These are phyloP conservation scores for Notolabrus celidotus DNA, from an alignment of 2,797 vertebrate species.

Conservation along the genomic window DNA sequence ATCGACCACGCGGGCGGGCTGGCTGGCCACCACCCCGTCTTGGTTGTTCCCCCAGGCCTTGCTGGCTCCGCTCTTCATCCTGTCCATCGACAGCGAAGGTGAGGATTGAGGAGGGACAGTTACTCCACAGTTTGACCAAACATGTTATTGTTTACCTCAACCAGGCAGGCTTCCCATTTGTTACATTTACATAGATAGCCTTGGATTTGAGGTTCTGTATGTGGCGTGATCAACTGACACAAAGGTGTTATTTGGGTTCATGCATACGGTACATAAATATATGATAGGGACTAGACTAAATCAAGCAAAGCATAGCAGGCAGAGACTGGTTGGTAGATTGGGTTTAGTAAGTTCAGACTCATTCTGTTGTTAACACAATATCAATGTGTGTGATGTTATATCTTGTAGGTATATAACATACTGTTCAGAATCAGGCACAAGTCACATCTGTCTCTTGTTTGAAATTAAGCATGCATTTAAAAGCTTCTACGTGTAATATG, in stretches of 20 bases:
- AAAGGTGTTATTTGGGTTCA: slow-evolving; percentile 73
- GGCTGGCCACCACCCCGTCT: slow-evolving; percentile 97
- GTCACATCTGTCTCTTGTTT: slow-evolving; percentile 54
- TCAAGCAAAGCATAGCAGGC: slow-evolving; percentile 84
- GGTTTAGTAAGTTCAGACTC: slow-evolving; percentile 57
- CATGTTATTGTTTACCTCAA: slow-evolving; percentile 46
- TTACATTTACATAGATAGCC: slow-evolving; percentile 64
- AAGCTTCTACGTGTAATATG: slow-evolving; percentile 47
- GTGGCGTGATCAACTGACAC: slow-evolving; percentile 58
- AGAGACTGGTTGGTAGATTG: slow-evolving; percentile 63
- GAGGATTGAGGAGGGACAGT: slow-evolving; percentile 47
- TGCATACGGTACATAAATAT: slow-evolving; percentile 79
- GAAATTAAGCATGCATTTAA: slow-evolving; percentile 51
- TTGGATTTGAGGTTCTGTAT: slow-evolving; percentile 63
- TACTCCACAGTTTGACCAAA: slow-evolving; percentile 36
- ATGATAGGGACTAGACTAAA: slow-evolving; percentile 77
- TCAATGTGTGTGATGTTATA: slow-evolving; percentile 69
- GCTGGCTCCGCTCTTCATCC: slow-evolving; percentile 96
- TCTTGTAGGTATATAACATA: slow-evolving; percentile 75
- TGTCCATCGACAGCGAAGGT: slow-evolving; percentile 72
- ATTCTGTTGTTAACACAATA: slow-evolving; percentile 52
- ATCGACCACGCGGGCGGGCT: slow-evolving; percentile 97
- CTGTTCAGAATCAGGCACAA: slow-evolving; percentile 60
- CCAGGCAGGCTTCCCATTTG: slow-evolving; percentile 52
- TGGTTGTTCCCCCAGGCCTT: slow-evolving; percentile 99